Evolutionary conservation across 2,113 vertebrate species (phyloP), one percentile per base, ranked within the genome.

Genomic region (Lepisosteus oculatus): DNA sequence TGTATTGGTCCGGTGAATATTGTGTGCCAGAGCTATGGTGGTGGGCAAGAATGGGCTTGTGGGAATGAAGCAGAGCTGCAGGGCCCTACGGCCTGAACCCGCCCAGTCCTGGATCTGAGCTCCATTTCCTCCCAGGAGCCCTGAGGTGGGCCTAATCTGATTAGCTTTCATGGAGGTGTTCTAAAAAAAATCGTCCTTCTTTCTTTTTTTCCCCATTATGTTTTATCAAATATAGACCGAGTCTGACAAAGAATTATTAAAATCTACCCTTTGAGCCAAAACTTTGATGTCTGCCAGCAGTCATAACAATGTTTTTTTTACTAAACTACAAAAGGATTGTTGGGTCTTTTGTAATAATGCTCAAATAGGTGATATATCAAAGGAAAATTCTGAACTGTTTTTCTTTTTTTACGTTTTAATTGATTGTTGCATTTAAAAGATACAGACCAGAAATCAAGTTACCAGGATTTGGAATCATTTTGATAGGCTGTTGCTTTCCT

Each of bases 371-470:
- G 41, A 2, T 8, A 12, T 3, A 47, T 67, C 42, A 29, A 44
- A 44, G 66, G 56, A 45, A 59, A 72, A 72, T 57, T 55, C n/a
- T 54, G 57, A 65, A 43, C 41, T 57, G 44, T n/a, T 61, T 61
- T 14, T 8, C 2, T 47, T 61, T 65, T 8, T 51, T 73, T 67
- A 12, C 55, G 13, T 67, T 8, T 66, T 64, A 56, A 61, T 61
- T 73, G 56, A 57, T 65, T 17, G 7, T 43, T 13, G 41, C 72
- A 29, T 73, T 65, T 74, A 65, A 67, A 73, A 51, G 47, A 51
- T 6, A 29, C 17, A 51, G 47, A 51, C 8, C 47, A 51, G 8
- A 51, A 51, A 4, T 51, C 8, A 9, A 15, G 6, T 64, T 65
- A 41, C 51, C 70, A 67, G 61, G 17, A 56, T 55, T 15, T 5